Conservation (phyloP, 2,888 invertebrate species). For the Erannis defoliaria region DNA sequence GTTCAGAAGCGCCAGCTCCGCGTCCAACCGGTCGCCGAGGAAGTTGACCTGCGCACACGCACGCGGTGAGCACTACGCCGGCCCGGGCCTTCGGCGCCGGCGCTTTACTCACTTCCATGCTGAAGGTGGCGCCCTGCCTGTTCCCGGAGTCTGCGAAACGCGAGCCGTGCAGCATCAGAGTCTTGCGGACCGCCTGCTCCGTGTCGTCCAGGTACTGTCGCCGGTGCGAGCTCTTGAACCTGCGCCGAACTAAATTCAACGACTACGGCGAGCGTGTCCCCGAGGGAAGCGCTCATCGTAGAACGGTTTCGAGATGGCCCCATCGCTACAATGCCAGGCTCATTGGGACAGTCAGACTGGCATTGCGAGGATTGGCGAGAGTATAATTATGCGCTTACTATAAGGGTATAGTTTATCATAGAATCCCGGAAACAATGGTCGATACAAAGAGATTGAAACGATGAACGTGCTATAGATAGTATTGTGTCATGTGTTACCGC, state of each 20-base stretch:
- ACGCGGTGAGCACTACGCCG: background rate
- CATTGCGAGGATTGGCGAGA: no score
- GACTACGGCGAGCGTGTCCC: slow-evolving; percentile 45
- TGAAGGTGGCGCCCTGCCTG: slow-evolving; percentile 69
- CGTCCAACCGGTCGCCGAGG: slow-evolving; percentile 67
- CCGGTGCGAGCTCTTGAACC: slow-evolving; percentile 58
- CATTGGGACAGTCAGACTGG: no score
- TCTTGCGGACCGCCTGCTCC: slow-evolving; percentile 74
- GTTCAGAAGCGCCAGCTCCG: slow-evolving; percentile 57
- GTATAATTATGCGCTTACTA: no score
- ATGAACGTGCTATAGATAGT: no score
- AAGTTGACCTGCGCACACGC: slow-evolving; percentile 54
- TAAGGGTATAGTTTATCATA: no score
- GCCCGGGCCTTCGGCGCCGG: background rate
- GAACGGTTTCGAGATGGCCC: background rate
- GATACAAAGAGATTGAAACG: no score
- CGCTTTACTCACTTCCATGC: slow-evolving; percentile 45
- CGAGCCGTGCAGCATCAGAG: slow-evolving; percentile 61
- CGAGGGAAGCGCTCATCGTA: slow-evolving; percentile 54
- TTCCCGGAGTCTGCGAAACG: slow-evolving; percentile 70
- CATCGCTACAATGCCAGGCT: no score
- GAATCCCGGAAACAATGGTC: background rate
- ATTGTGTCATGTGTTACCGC: slow-evolving; percentile 46
- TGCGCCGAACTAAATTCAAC: slow-evolving; percentile 38
- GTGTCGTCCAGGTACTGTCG: slow-evolving; percentile 63